Evolutionary conservation across 2,888 invertebrate genomes (phyloP).

Genomic region (Copidosoma aretas): DNA sequence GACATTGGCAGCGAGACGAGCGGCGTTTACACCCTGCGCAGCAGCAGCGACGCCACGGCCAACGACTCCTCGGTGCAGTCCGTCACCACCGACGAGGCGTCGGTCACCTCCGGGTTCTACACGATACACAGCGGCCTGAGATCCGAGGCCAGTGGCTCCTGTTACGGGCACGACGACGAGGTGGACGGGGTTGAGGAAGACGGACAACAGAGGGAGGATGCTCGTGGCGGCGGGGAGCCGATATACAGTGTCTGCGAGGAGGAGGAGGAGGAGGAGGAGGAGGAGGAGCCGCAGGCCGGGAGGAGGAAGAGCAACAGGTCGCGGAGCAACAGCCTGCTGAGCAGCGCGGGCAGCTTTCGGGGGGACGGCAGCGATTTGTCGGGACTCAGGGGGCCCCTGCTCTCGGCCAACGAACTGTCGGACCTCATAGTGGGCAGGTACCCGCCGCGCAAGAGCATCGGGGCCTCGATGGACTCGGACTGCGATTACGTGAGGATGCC

Average conservation of each 20-base stretch:
- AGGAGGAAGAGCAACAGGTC: constrained; percentile 47
- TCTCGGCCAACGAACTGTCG: constrained; percentile 83
- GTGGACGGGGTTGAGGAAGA: too few species aligned
- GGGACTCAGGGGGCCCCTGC: constrained; percentile 73
- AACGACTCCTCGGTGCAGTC: constrained; percentile 59
- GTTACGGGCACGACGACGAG: constrained; percentile 54
- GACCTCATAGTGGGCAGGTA: constrained; percentile 85
- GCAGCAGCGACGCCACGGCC: constrained; percentile 60
- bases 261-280: constrained; percentile 48
- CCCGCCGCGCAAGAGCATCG: constrained; percentile 79
- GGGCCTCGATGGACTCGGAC: constrained; percentile 85
- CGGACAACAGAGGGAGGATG: too few species aligned
- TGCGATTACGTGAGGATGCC: constrained; percentile 87
- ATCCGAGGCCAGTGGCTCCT: constrained; percentile 60
- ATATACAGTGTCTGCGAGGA: constrained; percentile 59
- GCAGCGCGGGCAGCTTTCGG: constrained; percentile 83
- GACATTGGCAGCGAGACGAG: constrained; percentile 85
- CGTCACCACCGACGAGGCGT: constrained; percentile 58
- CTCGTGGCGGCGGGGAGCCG: constrained; percentile 47
- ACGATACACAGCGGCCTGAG: constrained; percentile 59
- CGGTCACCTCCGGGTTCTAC: constrained; percentile 61
- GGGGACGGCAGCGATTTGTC: constrained; percentile 91
- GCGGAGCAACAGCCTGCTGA: constrained; percentile 78
- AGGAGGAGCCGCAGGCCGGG: too few species aligned
- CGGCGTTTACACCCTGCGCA: constrained; percentile 82